Percentiles rank a stretch among this genome's conserved stretches.
phyloP scores from a whole-genome alignment of 1,140 invertebrate genomes.

The Helicoverpa armigera region DNA sequence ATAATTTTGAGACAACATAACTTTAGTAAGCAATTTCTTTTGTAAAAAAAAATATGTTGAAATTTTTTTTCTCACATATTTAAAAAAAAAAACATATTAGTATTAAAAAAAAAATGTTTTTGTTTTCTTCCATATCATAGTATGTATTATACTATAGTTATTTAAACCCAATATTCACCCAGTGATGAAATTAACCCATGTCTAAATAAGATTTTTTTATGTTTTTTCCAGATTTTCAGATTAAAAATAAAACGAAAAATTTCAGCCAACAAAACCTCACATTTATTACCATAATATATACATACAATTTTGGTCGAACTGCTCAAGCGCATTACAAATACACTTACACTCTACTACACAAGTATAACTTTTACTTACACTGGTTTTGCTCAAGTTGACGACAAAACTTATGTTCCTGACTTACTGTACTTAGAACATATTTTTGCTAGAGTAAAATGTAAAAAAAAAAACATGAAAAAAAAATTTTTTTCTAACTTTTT shows the following conservation, averaged over 20 bases:
- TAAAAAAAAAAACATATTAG: too few relatives aligned
- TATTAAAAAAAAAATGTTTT: too few relatives aligned
- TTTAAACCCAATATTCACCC: too few relatives aligned
- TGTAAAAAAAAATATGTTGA: too few relatives aligned
- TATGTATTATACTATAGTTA: too few relatives aligned
- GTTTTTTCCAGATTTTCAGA: not conserved
- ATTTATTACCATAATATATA: conserved; percentile 61
- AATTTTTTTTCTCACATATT: too few relatives aligned
- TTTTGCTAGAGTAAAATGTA: too few relatives aligned
- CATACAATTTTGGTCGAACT: conserved; percentile 57
- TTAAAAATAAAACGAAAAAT: conserved; percentile 50
- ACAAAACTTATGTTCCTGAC: conserved; percentile 25
- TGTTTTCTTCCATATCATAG: too few relatives aligned
- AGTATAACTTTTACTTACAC: not conserved
- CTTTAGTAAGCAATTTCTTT: too few relatives aligned
- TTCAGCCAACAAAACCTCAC: conserved; percentile 47
- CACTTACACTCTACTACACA: conserved; percentile 32
- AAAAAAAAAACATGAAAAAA: too few relatives aligned
- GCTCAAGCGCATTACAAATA: conserved; percentile 38
- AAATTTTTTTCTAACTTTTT: not conserved
- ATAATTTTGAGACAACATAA: not conserved
- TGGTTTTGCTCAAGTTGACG: not conserved
- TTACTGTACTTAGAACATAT: not conserved
- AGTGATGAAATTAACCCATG: too few relatives aligned
- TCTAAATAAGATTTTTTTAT: too few relatives aligned